Evolutionary conservation across 2,113 vertebrate species (phyloP).

Genomic region (Nipponia nippon): DNA sequence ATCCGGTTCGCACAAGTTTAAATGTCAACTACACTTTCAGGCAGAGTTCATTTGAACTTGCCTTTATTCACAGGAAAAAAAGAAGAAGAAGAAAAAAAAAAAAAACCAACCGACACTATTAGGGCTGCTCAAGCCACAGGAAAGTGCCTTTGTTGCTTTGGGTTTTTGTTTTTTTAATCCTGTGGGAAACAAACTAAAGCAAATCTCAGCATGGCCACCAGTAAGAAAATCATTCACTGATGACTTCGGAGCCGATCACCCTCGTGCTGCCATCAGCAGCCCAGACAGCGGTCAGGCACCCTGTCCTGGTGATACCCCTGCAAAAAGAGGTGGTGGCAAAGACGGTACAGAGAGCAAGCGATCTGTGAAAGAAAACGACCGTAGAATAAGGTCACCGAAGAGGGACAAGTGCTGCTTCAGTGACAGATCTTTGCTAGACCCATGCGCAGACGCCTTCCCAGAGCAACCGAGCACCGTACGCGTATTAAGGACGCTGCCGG

Average conservation of each 20-base stretch:
- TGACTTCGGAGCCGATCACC: neutral
- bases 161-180: neutral
- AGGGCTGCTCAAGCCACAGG: neutral
- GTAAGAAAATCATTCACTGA: neutral
- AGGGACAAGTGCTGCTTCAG: neutral
- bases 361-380: neutral
- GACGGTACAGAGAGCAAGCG: neutral
- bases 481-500: neutral
- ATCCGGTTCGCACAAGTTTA: neutral
- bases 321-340: neutral
- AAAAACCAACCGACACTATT: neutral
- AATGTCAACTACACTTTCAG: neutral
- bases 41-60: neutral
- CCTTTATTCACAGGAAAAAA: neutral
- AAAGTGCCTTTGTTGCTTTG: neutral
- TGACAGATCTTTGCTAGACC: neutral
- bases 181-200: neutral
- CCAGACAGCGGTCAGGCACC: neutral
- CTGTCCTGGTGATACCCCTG: neutral
- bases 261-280: neutral
- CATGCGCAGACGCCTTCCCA: fast-evolving
- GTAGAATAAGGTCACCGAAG: neutral
- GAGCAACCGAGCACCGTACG: neutral
- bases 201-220: neutral
- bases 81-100: neutral